phyloP scores from a whole-genome alignment of 1,140 invertebrate species.

The Octopus sinensis region DNA sequence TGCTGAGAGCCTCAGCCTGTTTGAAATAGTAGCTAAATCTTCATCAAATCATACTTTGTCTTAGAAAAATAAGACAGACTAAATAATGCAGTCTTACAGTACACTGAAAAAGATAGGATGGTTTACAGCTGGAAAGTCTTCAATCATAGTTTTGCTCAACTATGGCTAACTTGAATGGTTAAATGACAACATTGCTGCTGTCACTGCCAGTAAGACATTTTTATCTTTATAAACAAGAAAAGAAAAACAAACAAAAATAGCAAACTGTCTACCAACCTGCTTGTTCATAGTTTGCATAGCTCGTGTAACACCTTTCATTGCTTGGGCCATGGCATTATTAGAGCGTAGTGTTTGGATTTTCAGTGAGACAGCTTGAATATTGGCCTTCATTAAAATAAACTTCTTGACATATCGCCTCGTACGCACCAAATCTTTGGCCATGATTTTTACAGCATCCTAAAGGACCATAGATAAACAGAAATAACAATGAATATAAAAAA shows the following conservation, averaged over 20 bases:
- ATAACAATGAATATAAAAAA: neutral
- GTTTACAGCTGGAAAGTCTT: no score
- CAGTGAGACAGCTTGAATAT: constrained; percentile 97
- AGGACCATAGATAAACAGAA: constrained; percentile 36
- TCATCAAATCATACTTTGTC: no score
- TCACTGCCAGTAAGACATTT: no score
- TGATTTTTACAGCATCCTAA: constrained; percentile 98
- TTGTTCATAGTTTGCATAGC: constrained; percentile 98
- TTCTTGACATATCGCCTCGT: constrained; percentile 94
- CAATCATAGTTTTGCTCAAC: no score
- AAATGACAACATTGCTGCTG: no score
- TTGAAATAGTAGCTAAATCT: no score
- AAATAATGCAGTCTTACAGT: no score
- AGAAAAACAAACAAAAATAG: neutral
- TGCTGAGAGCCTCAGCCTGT: no score
- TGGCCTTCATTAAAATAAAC: constrained; percentile 99
- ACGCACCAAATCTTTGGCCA: constrained; percentile 98
- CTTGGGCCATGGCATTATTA: constrained; percentile 98
- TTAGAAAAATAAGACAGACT: no score
- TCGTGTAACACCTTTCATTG: constrained; percentile 98
- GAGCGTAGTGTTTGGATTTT: constrained; percentile 98
- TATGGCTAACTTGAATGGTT: no score
- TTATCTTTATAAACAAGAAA: no score
- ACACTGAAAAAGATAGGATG: no score
- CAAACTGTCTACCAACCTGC: constrained; percentile 60